Evolutionary conservation across 2,888 invertebrate species (phyloP).

Genomic region (Xylophagus ater): DNA sequence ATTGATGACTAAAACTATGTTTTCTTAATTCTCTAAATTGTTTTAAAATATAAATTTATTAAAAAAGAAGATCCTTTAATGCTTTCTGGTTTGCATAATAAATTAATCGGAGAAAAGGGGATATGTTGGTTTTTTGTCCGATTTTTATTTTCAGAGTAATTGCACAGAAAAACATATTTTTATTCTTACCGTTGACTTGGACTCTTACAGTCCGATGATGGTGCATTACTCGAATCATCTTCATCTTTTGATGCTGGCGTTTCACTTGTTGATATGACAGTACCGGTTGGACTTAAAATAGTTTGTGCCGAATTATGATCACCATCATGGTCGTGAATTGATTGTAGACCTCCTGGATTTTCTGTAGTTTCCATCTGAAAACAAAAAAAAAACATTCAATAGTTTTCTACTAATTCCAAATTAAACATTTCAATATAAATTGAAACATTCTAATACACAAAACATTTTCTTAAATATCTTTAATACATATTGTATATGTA

Average conservation of each 20-base stretch:
- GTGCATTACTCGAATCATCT: conserved; percentile 58
- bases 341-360: conserved; percentile 8
- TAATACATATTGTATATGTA: too few species aligned
- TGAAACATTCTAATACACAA: too few species aligned
- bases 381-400: background rate
- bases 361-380: conserved; percentile 17
- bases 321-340: background rate
- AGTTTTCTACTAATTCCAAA: background rate
- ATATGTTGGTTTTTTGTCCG: too few species aligned
- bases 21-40: too few species aligned
- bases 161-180: background rate
- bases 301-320: conserved; percentile 4
- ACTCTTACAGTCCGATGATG: conserved; percentile 58
- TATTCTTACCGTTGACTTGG: conserved; percentile 52
- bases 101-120: too few species aligned
- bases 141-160: background rate
- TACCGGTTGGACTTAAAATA: conserved; percentile 20
- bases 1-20: conserved; percentile 16
- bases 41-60: too few species aligned
- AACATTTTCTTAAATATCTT: too few species aligned
- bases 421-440: background rate
- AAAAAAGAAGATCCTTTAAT: too few species aligned
- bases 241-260: conserved; percentile 56
- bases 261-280: conserved; percentile 20
- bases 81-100: too few species aligned